Evolutionary conservation across 1,140 invertebrate species (phyloP).

Genomic region (Globodera rostochiensis): DNA sequence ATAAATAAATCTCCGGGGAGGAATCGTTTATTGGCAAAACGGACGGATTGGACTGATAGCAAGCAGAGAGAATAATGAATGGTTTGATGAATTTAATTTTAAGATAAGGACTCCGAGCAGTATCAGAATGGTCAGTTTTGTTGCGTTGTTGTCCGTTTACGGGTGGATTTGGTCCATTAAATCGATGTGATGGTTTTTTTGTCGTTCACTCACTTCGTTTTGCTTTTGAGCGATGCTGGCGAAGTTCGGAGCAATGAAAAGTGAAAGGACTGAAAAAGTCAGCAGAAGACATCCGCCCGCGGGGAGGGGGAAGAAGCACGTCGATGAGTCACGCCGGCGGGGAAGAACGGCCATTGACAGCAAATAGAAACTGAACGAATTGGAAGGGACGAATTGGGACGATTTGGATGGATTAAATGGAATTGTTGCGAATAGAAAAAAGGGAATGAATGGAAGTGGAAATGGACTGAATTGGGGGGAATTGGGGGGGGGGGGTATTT

Average conservation of each 20-base stretch:
- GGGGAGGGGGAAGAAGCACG: not conserved
- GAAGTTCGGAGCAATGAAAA: not conserved
- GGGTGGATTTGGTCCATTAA: too few relatives aligned
- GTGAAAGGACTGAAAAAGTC: not conserved
- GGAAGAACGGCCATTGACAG: not conserved
- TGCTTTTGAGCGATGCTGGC: not conserved
- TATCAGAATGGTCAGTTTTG: too few relatives aligned
- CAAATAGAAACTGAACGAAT: not conserved
- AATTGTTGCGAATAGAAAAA: not conserved
- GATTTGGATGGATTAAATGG: not conserved
- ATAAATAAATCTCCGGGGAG: too few relatives aligned
- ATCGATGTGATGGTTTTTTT: too few relatives aligned
- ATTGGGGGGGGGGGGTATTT: too few relatives aligned
- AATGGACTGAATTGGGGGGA: not conserved
- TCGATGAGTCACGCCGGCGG: not conserved
- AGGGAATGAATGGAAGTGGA: not conserved
- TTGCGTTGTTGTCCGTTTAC: too few relatives aligned
- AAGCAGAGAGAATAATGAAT: too few relatives aligned
- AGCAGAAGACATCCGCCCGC: not conserved
- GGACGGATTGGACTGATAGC: not conserved
- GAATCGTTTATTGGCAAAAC: not conserved
- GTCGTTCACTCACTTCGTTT: not conserved
- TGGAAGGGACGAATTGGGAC: not conserved
- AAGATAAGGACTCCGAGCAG: too few relatives aligned
- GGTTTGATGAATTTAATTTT: too few relatives aligned